phyloP scores from a whole-genome alignment of 2,797 vertebrate species.

The Scomberomorus guttatus region DNA sequence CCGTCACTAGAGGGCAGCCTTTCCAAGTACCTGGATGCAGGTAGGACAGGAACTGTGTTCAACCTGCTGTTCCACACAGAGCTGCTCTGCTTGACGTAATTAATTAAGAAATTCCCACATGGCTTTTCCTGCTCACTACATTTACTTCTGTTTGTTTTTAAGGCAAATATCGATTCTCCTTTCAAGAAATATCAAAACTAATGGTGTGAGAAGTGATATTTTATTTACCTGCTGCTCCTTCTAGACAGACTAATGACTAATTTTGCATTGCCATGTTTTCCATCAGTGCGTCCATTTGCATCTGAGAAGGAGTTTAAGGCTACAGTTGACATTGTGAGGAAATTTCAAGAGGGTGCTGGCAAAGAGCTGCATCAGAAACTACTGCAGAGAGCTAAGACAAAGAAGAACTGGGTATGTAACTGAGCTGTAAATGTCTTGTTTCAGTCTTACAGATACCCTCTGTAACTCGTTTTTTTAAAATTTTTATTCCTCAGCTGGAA shows the following conservation, averaged over 20 bases:
- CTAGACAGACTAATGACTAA: background rate
- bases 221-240: background rate
- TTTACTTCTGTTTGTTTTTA: background rate
- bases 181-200: background rate
- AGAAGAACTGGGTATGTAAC: conserved; percentile 93
- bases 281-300: conserved; percentile 93
- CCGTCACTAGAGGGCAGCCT: conserved; percentile 91
- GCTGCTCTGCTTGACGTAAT: background rate
- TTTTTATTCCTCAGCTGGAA: conserved; percentile 88
- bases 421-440: background rate
- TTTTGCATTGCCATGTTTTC: conserved; percentile 23
- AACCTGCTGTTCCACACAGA: background rate
- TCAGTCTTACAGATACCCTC: background rate
- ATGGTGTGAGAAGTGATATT: no score
- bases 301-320: conserved; percentile 88
- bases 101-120: background rate
- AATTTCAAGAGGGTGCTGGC: conserved; percentile 91
- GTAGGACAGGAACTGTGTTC: conserved; percentile 73
- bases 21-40: conserved; percentile 93
- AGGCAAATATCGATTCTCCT: background rate
- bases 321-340: conserved; percentile 88
- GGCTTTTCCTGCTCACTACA: background rate
- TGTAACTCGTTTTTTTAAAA: conserved; percentile 1
- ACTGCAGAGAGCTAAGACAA: conserved; percentile 90
- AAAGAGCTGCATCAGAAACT: conserved; percentile 92